These are phyloP conservation scores for Drosophila phalerata DNA, from an alignment of 2,888 invertebrate species.

Conservation along the genomic window DNA sequence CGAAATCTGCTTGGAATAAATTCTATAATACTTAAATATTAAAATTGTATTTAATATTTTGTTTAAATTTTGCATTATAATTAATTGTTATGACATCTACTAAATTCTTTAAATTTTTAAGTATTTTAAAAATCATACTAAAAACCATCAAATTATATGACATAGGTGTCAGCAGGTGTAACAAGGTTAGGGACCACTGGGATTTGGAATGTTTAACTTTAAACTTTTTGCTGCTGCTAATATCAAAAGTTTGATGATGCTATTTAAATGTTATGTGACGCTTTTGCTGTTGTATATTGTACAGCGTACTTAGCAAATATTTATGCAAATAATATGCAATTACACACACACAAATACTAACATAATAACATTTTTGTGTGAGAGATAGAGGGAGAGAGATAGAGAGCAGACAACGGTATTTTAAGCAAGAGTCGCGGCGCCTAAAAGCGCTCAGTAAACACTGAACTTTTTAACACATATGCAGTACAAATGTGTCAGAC, in stretches of 20 bases:
- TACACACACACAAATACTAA: constrained; percentile 47
- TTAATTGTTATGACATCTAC: neutral
- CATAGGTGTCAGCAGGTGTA: constrained; percentile 18
- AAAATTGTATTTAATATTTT: too few species aligned
- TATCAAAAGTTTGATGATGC: constrained; percentile 56
- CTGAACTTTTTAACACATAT: constrained; percentile 62
- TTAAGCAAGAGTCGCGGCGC: constrained; percentile 40
- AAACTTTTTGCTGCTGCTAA: constrained; percentile 43
- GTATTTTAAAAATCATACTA: neutral
- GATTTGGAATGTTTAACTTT: constrained; percentile 29
- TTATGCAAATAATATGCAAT: constrained; percentile 78
- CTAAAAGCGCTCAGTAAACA: constrained; percentile 70
- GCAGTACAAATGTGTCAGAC: constrained; percentile 56
- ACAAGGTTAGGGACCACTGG: neutral
- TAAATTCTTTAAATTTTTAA: neutral
- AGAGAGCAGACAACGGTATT: constrained; percentile 14
- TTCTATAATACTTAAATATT: too few species aligned
- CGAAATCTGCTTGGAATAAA: neutral
- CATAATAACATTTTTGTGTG: neutral
- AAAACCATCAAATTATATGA: neutral
- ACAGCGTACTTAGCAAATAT: constrained; percentile 62
- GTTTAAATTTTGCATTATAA: neutral
- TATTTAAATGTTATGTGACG: constrained; percentile 49
- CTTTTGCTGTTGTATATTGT: constrained; percentile 33
- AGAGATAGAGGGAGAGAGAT: neutral